phyloP scores from a whole-genome alignment of 1,140 invertebrate genomes.

The Drosophila punjabiensis region DNA sequence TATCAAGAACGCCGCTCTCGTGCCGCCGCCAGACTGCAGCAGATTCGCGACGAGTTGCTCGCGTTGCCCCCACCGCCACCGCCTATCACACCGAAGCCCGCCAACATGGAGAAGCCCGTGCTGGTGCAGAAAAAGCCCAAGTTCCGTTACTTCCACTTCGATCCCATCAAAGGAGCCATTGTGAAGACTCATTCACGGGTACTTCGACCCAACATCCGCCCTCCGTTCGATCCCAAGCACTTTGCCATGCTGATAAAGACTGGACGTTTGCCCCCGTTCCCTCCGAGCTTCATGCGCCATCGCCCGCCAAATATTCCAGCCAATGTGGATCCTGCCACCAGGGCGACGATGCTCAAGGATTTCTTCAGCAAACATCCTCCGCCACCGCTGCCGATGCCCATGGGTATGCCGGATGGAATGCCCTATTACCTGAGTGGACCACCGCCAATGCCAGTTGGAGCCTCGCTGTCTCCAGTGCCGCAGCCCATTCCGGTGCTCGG shows the following conservation, averaged over 20 bases:
- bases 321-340: slow-evolving; percentile 47
- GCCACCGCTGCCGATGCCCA: slow-evolving; percentile 44
- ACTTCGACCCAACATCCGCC: slow-evolving; percentile 21
- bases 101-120: slow-evolving; percentile 57
- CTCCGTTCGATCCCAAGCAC: slow-evolving; percentile 68
- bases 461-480: slow-evolving; percentile 15
- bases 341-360: slow-evolving; percentile 56
- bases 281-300: slow-evolving; percentile 44
- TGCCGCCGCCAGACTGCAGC: slow-evolving; percentile 49
- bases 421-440: slow-evolving; percentile 42
- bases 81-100: slow-evolving; percentile 45
- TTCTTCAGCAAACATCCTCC: slow-evolving; percentile 71
- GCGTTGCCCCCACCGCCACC: slow-evolving; percentile 56
- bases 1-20: slow-evolving; percentile 40
- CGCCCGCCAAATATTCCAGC: slow-evolving; percentile 57
- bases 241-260: slow-evolving; percentile 73
- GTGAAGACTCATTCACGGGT: slow-evolving; percentile 40
- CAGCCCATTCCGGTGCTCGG: slow-evolving; percentile 33
- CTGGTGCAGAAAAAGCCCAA: slow-evolving; percentile 65
- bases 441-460: slow-evolving; percentile 33
- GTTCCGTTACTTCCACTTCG: slow-evolving; percentile 63
- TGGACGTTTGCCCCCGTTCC: slow-evolving; percentile 51
- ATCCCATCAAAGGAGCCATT: slow-evolving; percentile 49
- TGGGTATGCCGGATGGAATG: slow-evolving; percentile 25
- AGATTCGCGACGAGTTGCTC: slow-evolving; percentile 52